A percentile compares a stretch with the other conserved stretches of the same genome.
phyloP scores from a whole-genome alignment of 1,140 invertebrate species.

The Acromyrmex echinatior region DNA sequence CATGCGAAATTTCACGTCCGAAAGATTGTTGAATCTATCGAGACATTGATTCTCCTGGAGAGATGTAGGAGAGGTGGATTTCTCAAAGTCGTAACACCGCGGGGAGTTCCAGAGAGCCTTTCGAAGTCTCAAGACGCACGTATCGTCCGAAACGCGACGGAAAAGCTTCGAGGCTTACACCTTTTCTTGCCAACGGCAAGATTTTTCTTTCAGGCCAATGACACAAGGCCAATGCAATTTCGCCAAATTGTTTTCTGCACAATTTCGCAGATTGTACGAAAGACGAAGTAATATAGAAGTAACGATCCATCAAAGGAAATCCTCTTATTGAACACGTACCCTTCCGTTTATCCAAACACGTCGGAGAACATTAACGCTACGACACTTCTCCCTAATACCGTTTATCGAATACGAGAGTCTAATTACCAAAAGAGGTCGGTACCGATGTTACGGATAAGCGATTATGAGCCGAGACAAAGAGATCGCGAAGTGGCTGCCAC shows the following conservation, averaged over 20 bases:
- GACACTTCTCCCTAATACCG: slow-evolving; percentile 30
- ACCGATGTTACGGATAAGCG: slow-evolving; percentile 69
- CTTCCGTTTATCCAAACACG: background rate
- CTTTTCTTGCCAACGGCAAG: slow-evolving; percentile 35
- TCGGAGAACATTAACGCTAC: background rate
- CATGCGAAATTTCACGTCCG: slow-evolving; percentile 64
- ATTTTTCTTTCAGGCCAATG: slow-evolving; percentile 53
- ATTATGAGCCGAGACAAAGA: slow-evolving; percentile 69
- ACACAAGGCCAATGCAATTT: slow-evolving; percentile 40
- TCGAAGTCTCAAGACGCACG: slow-evolving; percentile 67
- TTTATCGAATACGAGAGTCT: slow-evolving; percentile 53
- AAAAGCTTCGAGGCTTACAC: slow-evolving; percentile 43
- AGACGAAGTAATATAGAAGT: slow-evolving; percentile 23
- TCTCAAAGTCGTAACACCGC: slow-evolving; percentile 65
- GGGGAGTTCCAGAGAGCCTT: slow-evolving; percentile 64
- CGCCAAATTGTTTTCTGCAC: slow-evolving; percentile 33
- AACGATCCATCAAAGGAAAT: slow-evolving; percentile 17
- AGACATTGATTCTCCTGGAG: slow-evolving; percentile 64
- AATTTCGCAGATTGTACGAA: slow-evolving; percentile 45
- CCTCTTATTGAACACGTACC: background rate
- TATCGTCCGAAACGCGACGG: slow-evolving; percentile 54
- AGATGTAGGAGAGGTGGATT: slow-evolving; percentile 21
- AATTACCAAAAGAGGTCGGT: slow-evolving; percentile 71
- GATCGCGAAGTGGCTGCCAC: slow-evolving; percentile 65
- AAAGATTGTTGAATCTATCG: slow-evolving; percentile 49